Base-by-base conservation (phyloP, 2,888 invertebrate genomes). In the Epinotia ramella region DNA sequence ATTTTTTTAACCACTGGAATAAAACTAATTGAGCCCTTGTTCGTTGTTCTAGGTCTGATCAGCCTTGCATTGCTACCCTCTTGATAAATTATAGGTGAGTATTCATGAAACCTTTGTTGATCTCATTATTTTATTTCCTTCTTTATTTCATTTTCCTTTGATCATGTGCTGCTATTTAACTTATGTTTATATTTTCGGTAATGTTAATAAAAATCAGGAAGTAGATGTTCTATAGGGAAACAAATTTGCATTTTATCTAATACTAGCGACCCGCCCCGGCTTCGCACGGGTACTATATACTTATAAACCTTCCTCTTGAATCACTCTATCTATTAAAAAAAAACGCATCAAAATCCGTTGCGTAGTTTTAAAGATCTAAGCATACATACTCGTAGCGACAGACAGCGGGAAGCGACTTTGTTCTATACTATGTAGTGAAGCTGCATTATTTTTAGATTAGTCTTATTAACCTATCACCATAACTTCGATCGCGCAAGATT, bases 11-110 rank as follows among this genome's bases (percentile, higher is more conserved):
- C 33, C n/a, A 62, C 28, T 16, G 16, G 46, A 24, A 60, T 20
- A 33, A 67, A 77, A 82, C 81, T 88, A 86, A 89, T 82, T 67
- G 78, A 80, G 53, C 73, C 82, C 28, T 20, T 74, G 69, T 88
- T 78, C 88, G 81, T 89, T 89, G 89, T 91, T 90, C 85, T 88
- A 91, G 91, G 89, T 88, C 84, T 84, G 80, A 84, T 82, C 82
- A 79, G 78, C 81, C 83, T 85, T 84, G 81, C 83, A 81, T 80
- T 84, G 84, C 83, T 81, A 85, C 81, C 78, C 80, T 82, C 83
- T 80, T 83, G 53, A 71, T 65, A 73, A 57, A 44, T 65, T 60
- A 69, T 64, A 69, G 77, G 77, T 77, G 53, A 77, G 77, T 76
- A 59, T 74, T 40, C 79, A 81, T 80, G 81, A 84, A 81, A 20